A percentile compares a stretch with the other conserved stretches of the same genome.
These are phyloP conservation scores for Nyctibius grandis DNA, from an alignment of 2,797 vertebrate genomes.

Conservation along the genomic window DNA sequence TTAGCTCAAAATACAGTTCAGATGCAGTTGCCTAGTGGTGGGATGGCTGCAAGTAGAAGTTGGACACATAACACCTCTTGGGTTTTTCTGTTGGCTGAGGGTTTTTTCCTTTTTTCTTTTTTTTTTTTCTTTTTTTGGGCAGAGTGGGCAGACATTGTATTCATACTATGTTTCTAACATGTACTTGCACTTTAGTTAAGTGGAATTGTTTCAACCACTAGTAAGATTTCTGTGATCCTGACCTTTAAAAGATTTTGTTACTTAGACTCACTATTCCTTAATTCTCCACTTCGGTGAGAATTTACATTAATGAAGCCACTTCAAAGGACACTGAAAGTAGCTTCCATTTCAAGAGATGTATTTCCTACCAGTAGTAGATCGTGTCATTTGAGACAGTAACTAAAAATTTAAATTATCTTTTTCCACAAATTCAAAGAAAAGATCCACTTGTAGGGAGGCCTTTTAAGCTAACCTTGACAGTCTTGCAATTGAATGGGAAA, in stretches of 20 bases:
- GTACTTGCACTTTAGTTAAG: background rate
- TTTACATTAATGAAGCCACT: background rate
- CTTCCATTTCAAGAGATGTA: background rate
- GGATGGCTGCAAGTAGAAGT: background rate
- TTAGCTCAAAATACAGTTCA: background rate
- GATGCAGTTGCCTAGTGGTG: background rate
- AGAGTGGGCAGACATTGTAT: background rate
- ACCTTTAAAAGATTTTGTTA: background rate
- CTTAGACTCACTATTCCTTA: background rate
- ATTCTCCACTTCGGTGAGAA: background rate
- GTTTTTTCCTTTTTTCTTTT: fast-evolving
- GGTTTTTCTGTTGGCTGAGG: background rate
- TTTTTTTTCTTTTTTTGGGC: too few species aligned
- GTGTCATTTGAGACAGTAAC: background rate
- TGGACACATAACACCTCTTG: background rate
- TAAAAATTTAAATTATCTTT: background rate
- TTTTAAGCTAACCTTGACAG: background rate
- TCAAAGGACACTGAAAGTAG: background rate
- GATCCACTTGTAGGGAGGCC: background rate
- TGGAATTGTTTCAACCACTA: background rate
- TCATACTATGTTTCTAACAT: background rate
- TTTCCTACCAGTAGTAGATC: background rate
- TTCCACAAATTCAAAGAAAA: background rate
- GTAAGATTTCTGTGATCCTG: background rate
- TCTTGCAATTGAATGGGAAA: background rate